Evolutionary conservation across 1,140 invertebrate genomes (phyloP).

Genomic region (Antheraea mylitta): DNA sequence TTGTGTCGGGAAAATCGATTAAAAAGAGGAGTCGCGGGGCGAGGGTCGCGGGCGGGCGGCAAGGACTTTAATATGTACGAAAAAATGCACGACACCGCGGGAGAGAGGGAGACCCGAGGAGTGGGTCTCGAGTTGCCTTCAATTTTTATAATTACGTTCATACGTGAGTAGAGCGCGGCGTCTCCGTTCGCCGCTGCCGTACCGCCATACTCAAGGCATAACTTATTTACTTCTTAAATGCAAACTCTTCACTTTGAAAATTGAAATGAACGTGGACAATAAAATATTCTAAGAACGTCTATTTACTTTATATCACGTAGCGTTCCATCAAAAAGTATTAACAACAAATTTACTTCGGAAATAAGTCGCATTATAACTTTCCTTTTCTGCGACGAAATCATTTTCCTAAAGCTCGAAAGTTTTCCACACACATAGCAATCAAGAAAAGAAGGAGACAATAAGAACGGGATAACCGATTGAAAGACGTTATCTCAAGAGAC

Average conservation of each 20-base stretch:
- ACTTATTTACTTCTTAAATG: constrained; percentile 41
- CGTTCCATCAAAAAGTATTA: constrained; percentile 3
- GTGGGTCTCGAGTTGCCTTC: constrained; percentile 64
- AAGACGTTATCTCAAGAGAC: constrained; percentile 75
- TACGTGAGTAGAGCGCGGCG: constrained; percentile 61
- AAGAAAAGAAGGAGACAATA: constrained; percentile 71
- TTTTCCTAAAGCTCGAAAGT: constrained; percentile 60
- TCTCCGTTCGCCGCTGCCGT: background rate
- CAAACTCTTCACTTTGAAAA: background rate
- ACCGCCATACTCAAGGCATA: constrained; percentile 14
- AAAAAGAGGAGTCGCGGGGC: constrained; percentile 75
- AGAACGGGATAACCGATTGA: constrained; percentile 71
- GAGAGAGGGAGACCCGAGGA: constrained; percentile 67
- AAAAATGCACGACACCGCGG: constrained; percentile 75
- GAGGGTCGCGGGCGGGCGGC: constrained; percentile 45
- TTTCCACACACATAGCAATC: constrained; percentile 70
- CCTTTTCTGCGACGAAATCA: constrained; percentile 55
- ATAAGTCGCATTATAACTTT: constrained; percentile 43
- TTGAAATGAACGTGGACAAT: background rate
- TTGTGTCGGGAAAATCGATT: constrained; percentile 78
- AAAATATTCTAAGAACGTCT: background rate
- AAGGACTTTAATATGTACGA: constrained; percentile 77
- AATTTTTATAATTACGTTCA: constrained; percentile 79
- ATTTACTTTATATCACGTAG: background rate
- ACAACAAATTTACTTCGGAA: background rate